A percentile compares a stretch with the other conserved stretches of the same genome.
phyloP scores from a whole-genome alignment of 2,113 vertebrate genomes.

The Junco hyemalis region DNA sequence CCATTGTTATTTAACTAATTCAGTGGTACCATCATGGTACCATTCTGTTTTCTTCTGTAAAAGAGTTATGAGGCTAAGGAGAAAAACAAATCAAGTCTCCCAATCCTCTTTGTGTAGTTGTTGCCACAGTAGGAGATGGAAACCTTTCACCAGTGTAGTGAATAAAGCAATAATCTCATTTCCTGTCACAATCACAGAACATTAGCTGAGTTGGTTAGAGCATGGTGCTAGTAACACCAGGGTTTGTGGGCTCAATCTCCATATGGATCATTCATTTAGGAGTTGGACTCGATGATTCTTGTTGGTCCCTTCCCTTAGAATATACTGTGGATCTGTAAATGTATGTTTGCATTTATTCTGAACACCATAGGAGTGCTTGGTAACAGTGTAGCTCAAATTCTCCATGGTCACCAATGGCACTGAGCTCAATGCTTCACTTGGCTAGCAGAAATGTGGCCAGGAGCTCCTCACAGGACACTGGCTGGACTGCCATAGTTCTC shows the following conservation, averaged over 20 bases:
- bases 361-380: not conserved
- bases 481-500: not conserved
- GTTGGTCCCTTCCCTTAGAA: not conserved
- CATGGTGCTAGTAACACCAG: not conserved
- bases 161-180: not conserved
- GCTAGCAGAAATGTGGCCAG: not conserved
- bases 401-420: not conserved
- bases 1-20: not conserved
- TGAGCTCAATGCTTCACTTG: not conserved
- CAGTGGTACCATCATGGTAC: not conserved
- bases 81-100: not conserved
- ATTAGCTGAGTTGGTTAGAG: not conserved
- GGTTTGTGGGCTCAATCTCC: not conserved
- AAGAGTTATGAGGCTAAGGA: not conserved
- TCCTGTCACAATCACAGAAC: not conserved
- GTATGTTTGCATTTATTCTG: not conserved
- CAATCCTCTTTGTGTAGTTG: not conserved
- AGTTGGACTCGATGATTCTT: rapidly evolving
- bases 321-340: not conserved
- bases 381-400: not conserved
- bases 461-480: not conserved
- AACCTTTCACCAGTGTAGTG: not conserved
- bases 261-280: not conserved
- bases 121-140: not conserved
- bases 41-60: not conserved